Base-by-base conservation (phyloP, 2,113 vertebrate species). In the Scytalopus superciliaris region DNA sequence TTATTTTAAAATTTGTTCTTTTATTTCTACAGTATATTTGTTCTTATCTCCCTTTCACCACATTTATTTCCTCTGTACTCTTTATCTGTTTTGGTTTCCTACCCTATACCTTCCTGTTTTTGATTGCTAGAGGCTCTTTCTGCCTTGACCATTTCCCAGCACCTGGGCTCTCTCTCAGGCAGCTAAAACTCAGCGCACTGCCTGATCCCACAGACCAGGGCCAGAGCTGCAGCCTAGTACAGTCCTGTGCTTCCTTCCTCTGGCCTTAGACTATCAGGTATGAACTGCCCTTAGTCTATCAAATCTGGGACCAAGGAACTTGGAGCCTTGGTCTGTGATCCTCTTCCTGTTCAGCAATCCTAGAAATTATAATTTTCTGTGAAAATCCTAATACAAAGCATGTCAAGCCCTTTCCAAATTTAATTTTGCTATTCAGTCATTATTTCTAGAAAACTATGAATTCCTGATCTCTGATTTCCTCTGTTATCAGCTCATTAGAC, bases 321-420 rank as follows among this genome's bases (percentile, higher is more conserved):
- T 6, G 2, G 31, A 69, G 9, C n/a, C n/a, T 76, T 62, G 33
- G 45, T 14, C 53, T 57, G 39, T 0, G 0, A 35, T 47, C 22
- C 9, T 57, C 12, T 84, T 76, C 37, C 37, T 69, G 44, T 44
- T 68, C 60, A 79, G n/a, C 40, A 37, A 62, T 50, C 35, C 33
- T 45, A 66, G 47, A 74, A 80, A 70, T 84, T 3, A 67, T 16
- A 50, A 74, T 84, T 82, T 85, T 79, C 42, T 44, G 28, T 66
- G 33, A 73, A 73, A 92, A 77, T 52, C 19, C 30, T 33, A 28
- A 35, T 59, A 55, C 27, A 42, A 81, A 69, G 8, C 24, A 35
- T 78, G 37, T 49, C 63, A 33, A 67, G 9, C 37, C 14, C 14
- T 57, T 55, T 84, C 10, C 10, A 57, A 9, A 83, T 68, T 91